Evolutionary conservation across 2,113 vertebrate genomes (phyloP), one percentile per base, ranked within the genome.

Genomic region (Gallinago jamesoni): DNA sequence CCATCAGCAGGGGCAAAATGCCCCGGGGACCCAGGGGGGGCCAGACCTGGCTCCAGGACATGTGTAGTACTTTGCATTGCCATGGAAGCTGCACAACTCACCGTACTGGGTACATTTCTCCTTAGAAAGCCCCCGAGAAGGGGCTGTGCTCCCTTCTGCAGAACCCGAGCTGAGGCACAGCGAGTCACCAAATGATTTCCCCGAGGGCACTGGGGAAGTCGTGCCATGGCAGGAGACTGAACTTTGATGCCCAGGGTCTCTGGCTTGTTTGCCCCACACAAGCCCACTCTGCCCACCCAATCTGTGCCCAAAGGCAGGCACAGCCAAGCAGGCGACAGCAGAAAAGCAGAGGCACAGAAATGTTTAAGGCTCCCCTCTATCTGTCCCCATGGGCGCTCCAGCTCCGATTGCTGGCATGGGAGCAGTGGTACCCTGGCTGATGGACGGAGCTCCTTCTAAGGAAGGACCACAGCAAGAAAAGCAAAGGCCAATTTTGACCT

Each of bases 1-100:
- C 0, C 0, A 59, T 39, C 37, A 55, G 37, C 63, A 64, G 64
- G n/a, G 48, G 73, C 0, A 4, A 43, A 94, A 88, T 0, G 1
- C 52, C 33, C 48, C 9, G 25, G 57, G 48, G 35, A 30, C 11
- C 6, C 33, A 17, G 20, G 20, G 43, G 10, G 37, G 43, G 41
- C 9, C 30, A 8, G 16, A 6, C 7, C 1, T 18, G 20, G 17
- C 7, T 73, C 28, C 52, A 60, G 57, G 66, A 27, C 23, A 56
- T 6, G 18, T 30, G 31, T 4, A 75, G 57, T 10, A 18, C 31
- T 66, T 39, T 55, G 19, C 15, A 24, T 12, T 48, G 55, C 70
- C 24, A 30, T 1, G 23, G 43, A 39, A 77, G 48, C 16, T 39
- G 25, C 68, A 50, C 55, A 52, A 7, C n/a, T 52, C 20, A 9